These are phyloP conservation scores for Stegana nigrithorax DNA, from an alignment of 2,888 invertebrate species.

Conservation along the genomic window DNA sequence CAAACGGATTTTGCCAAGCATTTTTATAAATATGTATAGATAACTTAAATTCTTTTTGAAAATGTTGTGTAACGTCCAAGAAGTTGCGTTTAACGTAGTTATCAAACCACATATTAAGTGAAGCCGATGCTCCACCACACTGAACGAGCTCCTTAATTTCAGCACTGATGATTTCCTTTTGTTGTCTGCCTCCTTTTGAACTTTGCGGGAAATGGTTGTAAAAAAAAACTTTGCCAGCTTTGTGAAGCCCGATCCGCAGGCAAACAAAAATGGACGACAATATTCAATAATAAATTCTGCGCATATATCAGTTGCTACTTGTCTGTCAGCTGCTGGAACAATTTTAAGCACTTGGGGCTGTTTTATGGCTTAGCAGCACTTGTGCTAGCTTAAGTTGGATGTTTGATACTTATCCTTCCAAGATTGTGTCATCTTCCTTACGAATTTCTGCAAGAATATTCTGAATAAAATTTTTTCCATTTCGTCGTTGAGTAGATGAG, in stretches of 20 bases:
- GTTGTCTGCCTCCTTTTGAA: not conserved
- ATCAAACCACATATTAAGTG: too few species aligned
- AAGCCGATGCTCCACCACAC: too few species aligned
- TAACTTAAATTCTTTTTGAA: not conserved
- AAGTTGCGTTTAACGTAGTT: too few species aligned
- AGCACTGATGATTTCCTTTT: not conserved
- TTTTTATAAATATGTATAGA: too few species aligned
- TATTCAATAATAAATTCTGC: constrained; percentile 1
- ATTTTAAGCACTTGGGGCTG: not conserved
- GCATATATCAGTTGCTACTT: not conserved
- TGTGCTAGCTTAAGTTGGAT: not conserved
- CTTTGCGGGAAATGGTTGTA: not conserved
- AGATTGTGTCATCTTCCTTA: too few species aligned
- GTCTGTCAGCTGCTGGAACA: not conserved
- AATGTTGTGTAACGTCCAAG: not conserved
- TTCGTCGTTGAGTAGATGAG: too few species aligned
- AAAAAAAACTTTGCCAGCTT: not conserved
- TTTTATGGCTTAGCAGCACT: constrained; percentile 2
- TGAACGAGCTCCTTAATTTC: too few species aligned
- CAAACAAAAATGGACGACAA: not conserved
- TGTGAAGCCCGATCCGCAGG: not conserved
- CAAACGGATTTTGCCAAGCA: too few species aligned
- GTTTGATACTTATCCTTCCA: not conserved
- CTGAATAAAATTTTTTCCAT: too few species aligned
- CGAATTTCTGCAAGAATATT: too few species aligned